phyloP scores from a whole-genome alignment of 2,797 vertebrate genomes.

The Furcifer pardalis region DNA sequence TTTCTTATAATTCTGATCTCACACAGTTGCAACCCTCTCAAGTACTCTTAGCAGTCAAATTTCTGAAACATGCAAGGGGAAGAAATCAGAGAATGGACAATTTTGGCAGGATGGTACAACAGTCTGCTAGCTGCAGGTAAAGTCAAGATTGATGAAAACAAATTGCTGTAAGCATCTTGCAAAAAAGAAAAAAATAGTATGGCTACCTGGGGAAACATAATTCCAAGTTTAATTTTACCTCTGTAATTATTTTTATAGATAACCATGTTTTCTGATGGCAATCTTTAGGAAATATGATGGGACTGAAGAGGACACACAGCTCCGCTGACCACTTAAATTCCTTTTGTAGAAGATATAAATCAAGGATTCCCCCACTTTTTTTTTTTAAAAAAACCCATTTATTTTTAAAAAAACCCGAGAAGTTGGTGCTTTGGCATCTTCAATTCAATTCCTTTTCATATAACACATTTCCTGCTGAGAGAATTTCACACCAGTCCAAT shows the following conservation, averaged over 20 bases:
- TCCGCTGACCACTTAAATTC: background rate
- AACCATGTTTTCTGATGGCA: background rate
- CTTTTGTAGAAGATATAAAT: slow-evolving; percentile 12
- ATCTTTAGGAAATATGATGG: background rate
- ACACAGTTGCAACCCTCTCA: background rate
- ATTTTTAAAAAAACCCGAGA: background rate
- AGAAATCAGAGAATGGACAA: slow-evolving; percentile 24
- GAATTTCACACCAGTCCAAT: fast-evolving
- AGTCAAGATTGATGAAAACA: slow-evolving; percentile 26
- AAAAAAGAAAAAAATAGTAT: slow-evolving; percentile 17
- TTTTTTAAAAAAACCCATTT: background rate
- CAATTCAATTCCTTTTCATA: background rate
- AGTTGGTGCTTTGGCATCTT: background rate
- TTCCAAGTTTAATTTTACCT: slow-evolving; percentile 23
- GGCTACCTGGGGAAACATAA: background rate
- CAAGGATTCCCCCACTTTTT: background rate
- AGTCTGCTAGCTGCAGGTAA: slow-evolving; percentile 25
- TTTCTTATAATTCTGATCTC: background rate
- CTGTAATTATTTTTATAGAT: background rate
- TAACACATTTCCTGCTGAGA: slow-evolving; percentile 4
- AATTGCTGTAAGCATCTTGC: background rate
- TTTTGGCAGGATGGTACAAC: background rate
- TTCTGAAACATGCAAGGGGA: slow-evolving; percentile 8
- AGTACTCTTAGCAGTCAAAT: background rate
- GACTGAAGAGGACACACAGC: background rate